A percentile compares a stretch with the other conserved stretches of the same genome.
These are phyloP conservation scores for Andrena bucephala DNA, from an alignment of 2,888 invertebrate species.

Conservation along the genomic window DNA sequence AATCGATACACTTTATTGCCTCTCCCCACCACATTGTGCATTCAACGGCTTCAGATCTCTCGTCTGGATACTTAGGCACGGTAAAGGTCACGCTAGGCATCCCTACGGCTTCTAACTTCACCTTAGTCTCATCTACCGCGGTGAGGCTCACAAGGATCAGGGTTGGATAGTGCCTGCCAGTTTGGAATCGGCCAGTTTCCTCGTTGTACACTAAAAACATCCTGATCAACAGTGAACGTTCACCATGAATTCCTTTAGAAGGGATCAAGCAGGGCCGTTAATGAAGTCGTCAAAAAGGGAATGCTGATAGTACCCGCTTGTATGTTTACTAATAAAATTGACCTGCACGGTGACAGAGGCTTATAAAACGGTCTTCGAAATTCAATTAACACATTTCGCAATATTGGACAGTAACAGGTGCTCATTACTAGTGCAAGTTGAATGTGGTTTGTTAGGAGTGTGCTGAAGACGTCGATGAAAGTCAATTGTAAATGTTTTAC, in stretches of 20 bases:
- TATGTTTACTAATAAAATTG: no score
- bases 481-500: no score
- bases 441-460: no score
- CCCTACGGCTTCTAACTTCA: constrained; percentile 85
- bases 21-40: constrained; percentile 83
- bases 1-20: constrained; percentile 86
- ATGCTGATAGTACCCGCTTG: no score
- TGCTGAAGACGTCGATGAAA: no score
- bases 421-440: no score
- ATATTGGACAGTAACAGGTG: no score
- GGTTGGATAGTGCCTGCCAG: constrained; percentile 85
- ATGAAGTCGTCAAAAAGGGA: no score
- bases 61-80: constrained; percentile 78
- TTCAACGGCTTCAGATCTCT: constrained; percentile 58
- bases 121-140: constrained; percentile 82
- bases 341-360: no score
- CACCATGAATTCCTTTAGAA: not conserved
- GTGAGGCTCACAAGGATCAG: constrained; percentile 84
- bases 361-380: no score
- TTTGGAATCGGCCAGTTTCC: constrained; percentile 83
- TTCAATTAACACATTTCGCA: no score
- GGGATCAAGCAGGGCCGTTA: not conserved
- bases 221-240: constrained; percentile 72
- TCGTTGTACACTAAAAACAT: constrained; percentile 84
- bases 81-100: constrained; percentile 84